These are phyloP conservation scores for Belonocnema kinseyi DNA, from an alignment of 1,140 invertebrate species.

Conservation along the genomic window DNA sequence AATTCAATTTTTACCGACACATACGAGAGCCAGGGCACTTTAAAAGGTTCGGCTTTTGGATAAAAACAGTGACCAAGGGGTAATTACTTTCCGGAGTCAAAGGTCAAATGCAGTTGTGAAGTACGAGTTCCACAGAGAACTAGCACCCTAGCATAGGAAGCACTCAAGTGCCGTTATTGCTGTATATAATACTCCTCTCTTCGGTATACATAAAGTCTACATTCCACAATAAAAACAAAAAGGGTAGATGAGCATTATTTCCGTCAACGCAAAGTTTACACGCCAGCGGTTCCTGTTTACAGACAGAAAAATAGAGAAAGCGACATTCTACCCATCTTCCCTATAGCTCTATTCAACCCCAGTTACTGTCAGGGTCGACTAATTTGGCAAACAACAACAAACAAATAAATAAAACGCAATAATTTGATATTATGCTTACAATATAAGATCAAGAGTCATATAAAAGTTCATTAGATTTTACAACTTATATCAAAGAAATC, in stretches of 20 bases:
- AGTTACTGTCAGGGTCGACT: neutral
- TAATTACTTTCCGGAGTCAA: neutral
- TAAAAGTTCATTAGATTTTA: too few species aligned
- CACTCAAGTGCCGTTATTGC: neutral
- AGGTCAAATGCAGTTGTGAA: conserved; percentile 15
- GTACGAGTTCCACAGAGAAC: neutral
- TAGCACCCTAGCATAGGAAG: too few species aligned
- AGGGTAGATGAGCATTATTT: conserved; percentile 11
- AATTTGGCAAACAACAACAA: neutral
- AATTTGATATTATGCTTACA: too few species aligned
- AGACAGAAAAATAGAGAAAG: conserved; percentile 10
- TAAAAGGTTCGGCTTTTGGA: neutral
- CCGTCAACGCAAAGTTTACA: conserved; percentile 39
- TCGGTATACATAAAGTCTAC: neutral
- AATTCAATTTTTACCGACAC: conserved; percentile 19
- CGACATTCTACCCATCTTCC: conserved; percentile 13
- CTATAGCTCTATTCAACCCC: neutral
- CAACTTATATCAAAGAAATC: too few species aligned
- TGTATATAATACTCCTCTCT: neutral
- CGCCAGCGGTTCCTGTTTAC: conserved; percentile 44
- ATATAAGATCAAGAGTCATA: too few species aligned
- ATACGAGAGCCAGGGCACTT: conserved; percentile 13
- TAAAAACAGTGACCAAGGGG: conserved; percentile 4
- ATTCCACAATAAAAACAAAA: neutral
- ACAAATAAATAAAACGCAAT: neutral